A percentile compares a stretch with the other conserved stretches of the same genome.
phyloP scores from a whole-genome alignment of 1,140 invertebrate species.

The Cyclargus thomasi region DNA sequence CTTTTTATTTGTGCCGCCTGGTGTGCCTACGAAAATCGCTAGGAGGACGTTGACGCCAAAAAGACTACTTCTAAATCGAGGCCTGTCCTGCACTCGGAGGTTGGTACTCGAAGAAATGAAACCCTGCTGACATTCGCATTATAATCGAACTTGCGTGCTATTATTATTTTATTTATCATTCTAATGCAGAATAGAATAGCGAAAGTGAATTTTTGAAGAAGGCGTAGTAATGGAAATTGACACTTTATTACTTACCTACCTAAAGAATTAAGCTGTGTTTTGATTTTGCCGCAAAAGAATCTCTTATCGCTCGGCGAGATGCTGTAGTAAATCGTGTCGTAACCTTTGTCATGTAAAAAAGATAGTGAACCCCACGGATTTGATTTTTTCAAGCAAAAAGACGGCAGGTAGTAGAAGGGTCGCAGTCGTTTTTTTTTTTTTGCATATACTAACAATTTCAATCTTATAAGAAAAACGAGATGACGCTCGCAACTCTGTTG shows the following conservation, averaged over 20 bases:
- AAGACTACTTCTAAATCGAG: no score
- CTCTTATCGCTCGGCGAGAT: constrained; percentile 22
- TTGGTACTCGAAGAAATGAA: no score
- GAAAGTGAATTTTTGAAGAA: no score
- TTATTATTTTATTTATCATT: no score
- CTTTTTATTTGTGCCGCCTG: no score
- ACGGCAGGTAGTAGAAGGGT: constrained; percentile 60
- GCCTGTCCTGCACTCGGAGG: no score
- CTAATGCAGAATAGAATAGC: no score
- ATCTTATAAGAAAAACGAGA: constrained; percentile 10
- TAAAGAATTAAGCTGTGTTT: neutral
- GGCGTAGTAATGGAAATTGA: neutral
- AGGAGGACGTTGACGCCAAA: no score
- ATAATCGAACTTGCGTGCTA: no score
- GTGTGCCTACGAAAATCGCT: no score
- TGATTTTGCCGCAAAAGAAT: neutral
- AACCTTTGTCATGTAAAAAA: constrained; percentile 62
- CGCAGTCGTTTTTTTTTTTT: constrained; percentile 44
- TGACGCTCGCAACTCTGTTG: no score
- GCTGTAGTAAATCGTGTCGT: constrained; percentile 59
- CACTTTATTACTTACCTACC: neutral
- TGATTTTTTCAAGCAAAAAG: constrained; percentile 53
- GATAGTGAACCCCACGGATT: constrained; percentile 61
- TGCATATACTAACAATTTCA: neutral
- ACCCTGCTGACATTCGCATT: no score